phyloP scores from a whole-genome alignment of 1,140 invertebrate species.

The Drosophila kepulauana region DNA sequence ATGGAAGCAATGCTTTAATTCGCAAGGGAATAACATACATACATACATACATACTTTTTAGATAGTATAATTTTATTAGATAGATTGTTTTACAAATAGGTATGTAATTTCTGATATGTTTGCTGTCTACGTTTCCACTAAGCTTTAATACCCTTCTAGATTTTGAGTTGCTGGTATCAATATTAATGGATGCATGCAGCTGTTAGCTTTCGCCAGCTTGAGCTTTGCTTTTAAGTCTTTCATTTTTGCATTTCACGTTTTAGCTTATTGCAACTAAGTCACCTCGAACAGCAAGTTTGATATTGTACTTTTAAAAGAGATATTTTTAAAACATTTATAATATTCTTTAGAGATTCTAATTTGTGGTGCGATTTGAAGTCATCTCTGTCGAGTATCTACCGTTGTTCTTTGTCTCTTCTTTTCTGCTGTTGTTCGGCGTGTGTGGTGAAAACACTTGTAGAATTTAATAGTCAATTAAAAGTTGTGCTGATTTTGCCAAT shows the following conservation, averaged over 20 bases:
- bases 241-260: background rate
- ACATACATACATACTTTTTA: too few species aligned
- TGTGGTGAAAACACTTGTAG: slow-evolving; percentile 1
- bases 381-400: background rate
- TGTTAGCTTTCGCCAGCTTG: background rate
- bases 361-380: background rate
- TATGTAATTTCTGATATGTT: too few species aligned
- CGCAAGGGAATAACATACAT: too few species aligned
- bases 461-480: background rate
- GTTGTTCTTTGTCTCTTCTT: background rate
- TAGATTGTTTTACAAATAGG: too few species aligned
- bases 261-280: background rate
- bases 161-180: too few species aligned
- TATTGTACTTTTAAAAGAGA: background rate
- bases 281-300: background rate
- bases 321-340: too few species aligned
- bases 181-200: background rate
- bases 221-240: background rate
- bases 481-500: slow-evolving; percentile 14
- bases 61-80: too few species aligned
- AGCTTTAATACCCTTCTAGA: too few species aligned
- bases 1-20: too few species aligned
- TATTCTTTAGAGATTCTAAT: background rate
- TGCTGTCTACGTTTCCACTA: too few species aligned
- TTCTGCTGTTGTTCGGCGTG: slow-evolving; percentile 1